These are phyloP conservation scores for Sandelia bainsii DNA, from an alignment of 2,797 vertebrate species.

Conservation along the genomic window DNA sequence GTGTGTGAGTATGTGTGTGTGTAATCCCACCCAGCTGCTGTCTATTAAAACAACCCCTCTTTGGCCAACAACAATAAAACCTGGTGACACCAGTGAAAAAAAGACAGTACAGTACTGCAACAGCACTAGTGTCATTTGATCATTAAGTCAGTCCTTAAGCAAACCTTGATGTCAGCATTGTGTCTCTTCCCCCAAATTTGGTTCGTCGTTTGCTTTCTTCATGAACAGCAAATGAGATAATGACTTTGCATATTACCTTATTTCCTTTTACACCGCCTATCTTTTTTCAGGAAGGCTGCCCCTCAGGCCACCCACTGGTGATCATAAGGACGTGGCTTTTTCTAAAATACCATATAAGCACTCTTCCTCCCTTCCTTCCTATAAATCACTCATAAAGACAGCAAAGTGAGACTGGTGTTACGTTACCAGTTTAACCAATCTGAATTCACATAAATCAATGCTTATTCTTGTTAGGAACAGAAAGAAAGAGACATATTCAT, in stretches of 20 bases:
- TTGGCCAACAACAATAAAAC: slow-evolving; percentile 53
- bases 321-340: slow-evolving; percentile 58
- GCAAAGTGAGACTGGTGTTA: neutral
- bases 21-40: slow-evolving; percentile 58
- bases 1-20: slow-evolving; percentile 9
- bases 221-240: slow-evolving; percentile 62
- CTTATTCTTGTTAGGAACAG: neutral
- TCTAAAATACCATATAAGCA: slow-evolving; percentile 15
- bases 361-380: slow-evolving; percentile 23
- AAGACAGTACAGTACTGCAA: neutral
- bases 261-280: slow-evolving; percentile 63
- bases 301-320: slow-evolving; percentile 47
- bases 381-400: slow-evolving; percentile 12
- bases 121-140: slow-evolving; percentile 41
- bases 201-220: slow-evolving; percentile 31
- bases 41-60: slow-evolving; percentile 54
- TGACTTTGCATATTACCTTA: slow-evolving; percentile 49
- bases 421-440: neutral
- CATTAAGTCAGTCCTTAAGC: slow-evolving; percentile 18
- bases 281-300: slow-evolving; percentile 40
- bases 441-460: neutral
- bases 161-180: slow-evolving; percentile 24
- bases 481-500: slow-evolving; percentile 22
- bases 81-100: slow-evolving; percentile 57
- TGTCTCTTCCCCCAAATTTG: neutral